Evolutionary conservation across 2,797 vertebrate genomes (phyloP).

Genomic region (Ciconia nigra): DNA sequence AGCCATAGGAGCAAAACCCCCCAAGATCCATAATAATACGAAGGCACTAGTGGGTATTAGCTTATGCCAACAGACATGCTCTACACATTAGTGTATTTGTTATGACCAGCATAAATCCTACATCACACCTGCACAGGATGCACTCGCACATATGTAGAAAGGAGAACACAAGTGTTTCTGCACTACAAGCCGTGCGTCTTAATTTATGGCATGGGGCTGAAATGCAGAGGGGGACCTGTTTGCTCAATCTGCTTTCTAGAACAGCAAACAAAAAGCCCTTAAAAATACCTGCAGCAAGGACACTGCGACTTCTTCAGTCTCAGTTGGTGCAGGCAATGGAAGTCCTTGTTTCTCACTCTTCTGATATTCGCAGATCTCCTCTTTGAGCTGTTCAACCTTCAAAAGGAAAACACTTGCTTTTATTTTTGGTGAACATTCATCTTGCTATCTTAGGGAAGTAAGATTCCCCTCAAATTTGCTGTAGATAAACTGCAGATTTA

Average conservation of each 20-base stretch:
- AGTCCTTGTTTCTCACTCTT: background rate
- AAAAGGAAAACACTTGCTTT: background rate
- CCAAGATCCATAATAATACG: background rate
- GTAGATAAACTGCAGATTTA: background rate
- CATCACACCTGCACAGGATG: background rate
- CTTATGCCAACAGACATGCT: background rate
- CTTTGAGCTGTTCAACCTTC: slow-evolving; percentile 69
- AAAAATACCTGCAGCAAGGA: slow-evolving; percentile 19
- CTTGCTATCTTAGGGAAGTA: background rate
- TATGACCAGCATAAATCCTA: background rate
- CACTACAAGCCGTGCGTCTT: too few species aligned
- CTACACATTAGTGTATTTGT: fast-evolving
- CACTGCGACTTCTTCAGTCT: background rate
- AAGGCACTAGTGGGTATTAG: background rate
- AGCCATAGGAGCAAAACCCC: background rate
- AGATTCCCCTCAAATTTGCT: background rate
- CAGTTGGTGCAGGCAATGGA: background rate
- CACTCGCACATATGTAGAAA: fast-evolving
- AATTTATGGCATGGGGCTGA: background rate
- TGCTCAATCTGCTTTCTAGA: background rate
- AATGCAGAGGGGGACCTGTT: background rate
- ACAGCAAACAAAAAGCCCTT: background rate
- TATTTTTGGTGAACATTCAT: background rate
- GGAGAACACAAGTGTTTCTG: background rate
- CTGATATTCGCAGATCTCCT: slow-evolving; percentile 54